Base-by-base conservation (phyloP, 2,888 invertebrate species). In the Macrophya annulata region DNA sequence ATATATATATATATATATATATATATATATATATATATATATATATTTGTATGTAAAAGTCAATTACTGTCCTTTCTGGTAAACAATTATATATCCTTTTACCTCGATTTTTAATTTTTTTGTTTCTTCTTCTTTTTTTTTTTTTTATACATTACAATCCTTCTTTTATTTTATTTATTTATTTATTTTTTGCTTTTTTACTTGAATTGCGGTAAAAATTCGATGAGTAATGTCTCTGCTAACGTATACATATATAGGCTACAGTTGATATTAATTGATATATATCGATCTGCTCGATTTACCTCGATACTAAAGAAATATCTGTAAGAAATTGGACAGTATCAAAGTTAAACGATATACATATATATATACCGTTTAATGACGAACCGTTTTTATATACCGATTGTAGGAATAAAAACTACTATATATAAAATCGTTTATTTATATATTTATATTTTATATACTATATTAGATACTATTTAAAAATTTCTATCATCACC, bases 281-380 rank as follows among this genome's bases (percentile, higher is more conserved):
- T 37, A 68, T 68, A 68, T 37, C 68, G 68, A 68, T 68, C 68
- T 68, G 68, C 68, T 68, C 37, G 68, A 68, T 68, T 68, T 68
- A 68, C 68, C 68, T 17, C 5, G 25, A 68, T 37, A 17, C 15
- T 68, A 68, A 68, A 68, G 37, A 68, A 68, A 68, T 68, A 68
- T 68, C 10, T 2, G 68, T 8, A 68, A 68, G 68, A 68, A 37
- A 68, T 68, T 6, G 3, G 31, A 1, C 68, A 37, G 17, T 15
- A 37, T 37, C 17, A 4, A 17, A 37, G 17, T 37, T 37, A 25
- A 31, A 37, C 15, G 62, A 62, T 21, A 68, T 37, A 31, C 3
- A 31, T 31, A 31, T 31, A 1, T 31, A 31, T 31, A 3, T 31
- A 31, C 31, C 62, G 62, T 25, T 62, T 62, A 62, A 62, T 21